A percentile compares a stretch with the other conserved stretches of the same genome.
phyloP scores from a whole-genome alignment of 2,888 invertebrate genomes.

The Lycocerus yunnanus region DNA sequence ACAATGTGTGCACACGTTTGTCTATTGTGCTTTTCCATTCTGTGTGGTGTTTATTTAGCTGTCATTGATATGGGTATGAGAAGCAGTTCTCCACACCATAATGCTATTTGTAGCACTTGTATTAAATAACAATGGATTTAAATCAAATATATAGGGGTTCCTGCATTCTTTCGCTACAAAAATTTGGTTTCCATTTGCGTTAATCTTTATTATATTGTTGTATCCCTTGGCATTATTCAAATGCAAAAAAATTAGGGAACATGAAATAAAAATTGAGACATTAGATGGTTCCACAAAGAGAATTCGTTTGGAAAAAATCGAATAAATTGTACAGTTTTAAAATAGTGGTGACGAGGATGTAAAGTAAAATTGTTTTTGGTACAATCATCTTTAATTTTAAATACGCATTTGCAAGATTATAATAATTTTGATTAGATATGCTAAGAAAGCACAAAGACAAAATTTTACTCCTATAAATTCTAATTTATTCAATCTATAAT shows the following conservation, averaged over 20 bases:
- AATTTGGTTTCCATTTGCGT: conserved; percentile 6
- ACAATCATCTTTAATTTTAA: no score
- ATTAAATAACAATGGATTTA: conserved; percentile 25
- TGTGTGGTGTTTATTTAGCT: conserved; percentile 24
- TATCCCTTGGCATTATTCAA: background rate
- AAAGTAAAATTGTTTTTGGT: no score
- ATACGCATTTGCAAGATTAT: no score
- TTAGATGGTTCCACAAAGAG: background rate
- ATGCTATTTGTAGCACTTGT: conserved; percentile 28
- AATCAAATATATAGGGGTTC: conserved; percentile 30
- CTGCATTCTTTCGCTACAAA: conserved; percentile 4
- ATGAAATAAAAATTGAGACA: background rate
- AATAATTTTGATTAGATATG: no score
- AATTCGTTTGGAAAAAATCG: background rate
- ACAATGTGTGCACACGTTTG: conserved; percentile 2
- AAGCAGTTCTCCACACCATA: conserved; percentile 19
- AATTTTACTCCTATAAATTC: no score
- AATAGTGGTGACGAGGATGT: background rate
- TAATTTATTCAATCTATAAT: no score
- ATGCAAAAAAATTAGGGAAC: background rate
- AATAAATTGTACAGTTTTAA: background rate
- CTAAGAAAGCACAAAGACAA: no score
- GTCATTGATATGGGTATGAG: conserved; percentile 25
- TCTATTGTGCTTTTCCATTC: conserved; percentile 19
- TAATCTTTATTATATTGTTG: background rate